Conservation (phyloP, 2,113 vertebrate species). For the Columba livia region DNA sequence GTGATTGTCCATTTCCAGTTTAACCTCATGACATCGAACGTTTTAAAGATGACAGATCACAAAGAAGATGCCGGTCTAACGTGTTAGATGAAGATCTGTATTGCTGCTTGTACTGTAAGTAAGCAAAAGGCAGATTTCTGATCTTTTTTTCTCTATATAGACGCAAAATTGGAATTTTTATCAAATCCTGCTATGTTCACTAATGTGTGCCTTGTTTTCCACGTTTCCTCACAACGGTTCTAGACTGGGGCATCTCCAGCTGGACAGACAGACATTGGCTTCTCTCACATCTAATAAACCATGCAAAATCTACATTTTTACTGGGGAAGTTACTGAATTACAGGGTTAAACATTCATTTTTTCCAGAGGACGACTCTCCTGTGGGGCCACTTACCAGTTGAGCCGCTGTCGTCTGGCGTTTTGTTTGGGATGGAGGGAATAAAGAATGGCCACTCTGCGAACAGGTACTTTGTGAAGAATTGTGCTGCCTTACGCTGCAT, state of each 20-base stretch:
- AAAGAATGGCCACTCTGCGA: too few relatives aligned
- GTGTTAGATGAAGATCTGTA: rapidly evolving
- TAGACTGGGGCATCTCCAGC: too few relatives aligned
- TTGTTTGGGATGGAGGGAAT: too few relatives aligned
- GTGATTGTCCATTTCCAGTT: neutral
- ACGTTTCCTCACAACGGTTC: rapidly evolving
- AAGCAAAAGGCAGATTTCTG: neutral
- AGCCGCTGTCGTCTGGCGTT: rapidly evolving
- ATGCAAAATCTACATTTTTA: rapidly evolving
- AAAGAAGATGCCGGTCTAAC: rapidly evolving
- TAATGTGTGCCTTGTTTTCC: rapidly evolving
- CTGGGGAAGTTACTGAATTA: neutral
- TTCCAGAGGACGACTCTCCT: rapidly evolving
- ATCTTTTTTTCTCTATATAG: too few relatives aligned
- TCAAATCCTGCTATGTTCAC: neutral
- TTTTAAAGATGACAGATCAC: neutral
- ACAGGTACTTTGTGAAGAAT: too few relatives aligned
- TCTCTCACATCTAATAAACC: neutral
- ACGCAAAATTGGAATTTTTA: neutral
- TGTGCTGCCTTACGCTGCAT: too few relatives aligned
- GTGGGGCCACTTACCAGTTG: neutral
- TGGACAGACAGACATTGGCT: rapidly evolving
- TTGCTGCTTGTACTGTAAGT: neutral
- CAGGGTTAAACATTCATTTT: rapidly evolving
- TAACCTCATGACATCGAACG: rapidly evolving